A percentile compares a stretch with the other conserved stretches of the same genome.
phyloP scores from a whole-genome alignment of 2,888 invertebrate genomes.

The Troides aeacus region DNA sequence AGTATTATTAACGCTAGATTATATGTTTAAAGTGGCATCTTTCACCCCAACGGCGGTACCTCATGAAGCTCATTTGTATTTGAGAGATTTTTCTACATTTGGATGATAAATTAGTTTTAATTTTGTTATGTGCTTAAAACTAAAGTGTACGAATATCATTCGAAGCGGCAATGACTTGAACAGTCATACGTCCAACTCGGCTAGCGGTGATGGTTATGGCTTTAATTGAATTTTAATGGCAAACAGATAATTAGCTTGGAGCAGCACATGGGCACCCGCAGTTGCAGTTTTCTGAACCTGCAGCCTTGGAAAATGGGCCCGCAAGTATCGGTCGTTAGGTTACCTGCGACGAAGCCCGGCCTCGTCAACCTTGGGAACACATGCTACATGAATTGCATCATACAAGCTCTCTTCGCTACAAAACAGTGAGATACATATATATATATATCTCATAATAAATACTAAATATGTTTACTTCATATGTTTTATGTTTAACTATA shows the following conservation, averaged over 20 bases:
- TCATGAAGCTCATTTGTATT: too few relatives aligned
- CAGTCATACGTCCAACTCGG: neutral
- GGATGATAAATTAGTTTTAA: too few relatives aligned
- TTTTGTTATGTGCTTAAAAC: too few relatives aligned
- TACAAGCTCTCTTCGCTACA: conserved; percentile 91
- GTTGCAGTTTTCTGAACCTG: conserved; percentile 52
- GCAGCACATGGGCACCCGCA: conserved; percentile 67
- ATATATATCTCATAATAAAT: too few relatives aligned
- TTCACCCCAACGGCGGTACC: too few relatives aligned
- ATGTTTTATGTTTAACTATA: too few relatives aligned
- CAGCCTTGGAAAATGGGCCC: conserved; percentile 50
- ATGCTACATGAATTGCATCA: conserved; percentile 93
- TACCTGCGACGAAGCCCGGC: conserved; percentile 81
- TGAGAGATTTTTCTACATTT: too few relatives aligned
- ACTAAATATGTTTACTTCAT: too few relatives aligned
- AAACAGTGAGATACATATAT: conserved; percentile 77
- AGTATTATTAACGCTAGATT: neutral
- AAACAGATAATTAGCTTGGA: conserved; percentile 59
- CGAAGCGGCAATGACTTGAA: neutral
- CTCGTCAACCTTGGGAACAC: conserved; percentile 92
- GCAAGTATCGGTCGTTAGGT: conserved; percentile 34
- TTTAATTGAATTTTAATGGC: neutral
- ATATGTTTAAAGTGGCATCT: neutral
- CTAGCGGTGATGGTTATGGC: too few relatives aligned
- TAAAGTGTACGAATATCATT: too few relatives aligned